Conservation (phyloP, 2,113 vertebrate species). For the Macquaria australasica region DNA sequence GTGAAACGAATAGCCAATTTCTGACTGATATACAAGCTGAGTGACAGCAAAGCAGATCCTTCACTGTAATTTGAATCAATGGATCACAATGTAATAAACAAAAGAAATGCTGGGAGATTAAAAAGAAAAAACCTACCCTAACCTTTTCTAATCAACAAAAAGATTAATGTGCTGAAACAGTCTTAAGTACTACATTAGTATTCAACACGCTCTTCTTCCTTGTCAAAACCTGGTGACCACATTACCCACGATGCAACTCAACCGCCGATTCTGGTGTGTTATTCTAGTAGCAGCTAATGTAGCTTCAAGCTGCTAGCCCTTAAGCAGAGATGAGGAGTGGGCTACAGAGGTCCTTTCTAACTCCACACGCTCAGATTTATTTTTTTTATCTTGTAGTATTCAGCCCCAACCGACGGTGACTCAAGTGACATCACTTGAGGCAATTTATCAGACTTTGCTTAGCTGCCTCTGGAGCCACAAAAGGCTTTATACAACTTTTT, state of each 20-base stretch:
- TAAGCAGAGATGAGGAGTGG: background rate
- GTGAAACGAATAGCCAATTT: background rate
- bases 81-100: background rate
- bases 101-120: background rate
- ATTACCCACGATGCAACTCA: background rate
- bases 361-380: background rate
- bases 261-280: too few relatives aligned
- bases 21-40: background rate
- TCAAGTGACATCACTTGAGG: constrained; percentile 12
- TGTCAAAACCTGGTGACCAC: background rate
- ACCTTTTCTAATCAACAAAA: too few relatives aligned
- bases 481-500: background rate
- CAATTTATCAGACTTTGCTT: background rate
- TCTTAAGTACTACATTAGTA: too few relatives aligned
- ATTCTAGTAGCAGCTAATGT: background rate
- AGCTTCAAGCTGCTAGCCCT: background rate
- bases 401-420: background rate
- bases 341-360: background rate
- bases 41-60: background rate
- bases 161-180: background rate
- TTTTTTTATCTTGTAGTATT: background rate
- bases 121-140: background rate
- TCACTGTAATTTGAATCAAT: background rate
- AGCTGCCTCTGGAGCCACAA: too few relatives aligned
- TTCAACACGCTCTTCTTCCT: background rate